Base-by-base conservation (phyloP, 2,797 vertebrate genomes). In the Potorous gilbertii region DNA sequence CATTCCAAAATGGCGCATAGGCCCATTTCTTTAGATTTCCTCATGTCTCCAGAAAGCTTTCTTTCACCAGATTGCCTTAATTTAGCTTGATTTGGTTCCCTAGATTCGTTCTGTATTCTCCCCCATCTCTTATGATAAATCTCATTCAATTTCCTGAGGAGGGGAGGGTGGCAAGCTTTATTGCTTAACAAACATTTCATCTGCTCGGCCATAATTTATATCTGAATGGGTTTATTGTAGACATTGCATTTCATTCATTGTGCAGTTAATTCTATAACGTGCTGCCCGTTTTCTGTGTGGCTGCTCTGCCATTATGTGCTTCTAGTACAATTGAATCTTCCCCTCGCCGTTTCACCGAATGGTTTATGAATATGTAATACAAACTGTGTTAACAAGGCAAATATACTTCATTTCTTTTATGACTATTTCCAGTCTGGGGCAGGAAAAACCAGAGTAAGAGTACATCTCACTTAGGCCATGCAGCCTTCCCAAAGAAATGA, bases 111-210 rank as follows among this genome's bases (percentile, higher is more conserved):
- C 95, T 93, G 95, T 97, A 98, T 97, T 98, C 97, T 98, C 97
- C 74, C 31, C 98, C 98, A 98, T 98, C 98, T 98, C 99, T 99
- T 98, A 98, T 98, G 98, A 98, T 98, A 99, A 98, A 98, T 98
- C 98, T 98, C 98, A 98, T 98, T 99, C 98, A 98, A 97, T 98
- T 98, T 98, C 98, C 98, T 95, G 93, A 97, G 98, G 98, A 98
- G 40, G 93, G 98, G 98, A 98, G 40, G 93, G 98, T 98, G 98
- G 98, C 98, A 98, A 98, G 98, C 98, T 99, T 99, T 99, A 99
- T 98, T 99, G 98, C 99, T 99, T 98, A 98, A 99, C 99, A 99
- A 99, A 99, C 98, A 99, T 98, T 98, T 98, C 98, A 98, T 98
- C 98, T 98, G 97, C 98, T 98, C 95, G 94, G 98, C 98, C 98